Evolutionary conservation across 1,140 invertebrate genomes (phyloP), one percentile per base, ranked within the genome.

Genomic region (Drosophila repletoides): DNA sequence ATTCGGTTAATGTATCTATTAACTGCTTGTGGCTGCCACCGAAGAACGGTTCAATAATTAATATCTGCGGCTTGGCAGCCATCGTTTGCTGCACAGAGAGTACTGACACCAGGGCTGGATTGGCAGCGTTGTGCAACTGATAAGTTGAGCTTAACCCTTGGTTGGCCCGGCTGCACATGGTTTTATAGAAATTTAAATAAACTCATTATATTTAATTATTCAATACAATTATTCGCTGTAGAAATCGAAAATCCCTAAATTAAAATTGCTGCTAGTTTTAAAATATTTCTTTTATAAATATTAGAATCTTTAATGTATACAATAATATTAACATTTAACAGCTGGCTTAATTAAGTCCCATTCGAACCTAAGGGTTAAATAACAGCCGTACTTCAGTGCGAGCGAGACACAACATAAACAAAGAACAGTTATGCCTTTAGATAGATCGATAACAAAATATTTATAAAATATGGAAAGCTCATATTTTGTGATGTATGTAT

Each of bases 11-110:
- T 6, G 92, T 89, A 67, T 93, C 92, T 34, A 95, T 92, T 10
- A 95, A 88, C 76, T 94, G 93, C 72, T 93, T 93, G 77, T 95
- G 94, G 36, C 94, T 95, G 15, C 94, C 94, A 6, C 93, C 94
- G 89, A 93, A 95, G 88, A 95, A 95, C 0, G 94, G 92, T 89
- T 95, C 94, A 36, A 92, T 91, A 26, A 92, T 86, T 34, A 91
- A 68, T 51, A 91, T 83, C 19, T 69, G 83, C 43, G 88, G 77
- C 45, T 83, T 86, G 22, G 45, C 40, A 45, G 68, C 71, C 36
- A 60, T 67, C 2, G 22, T n/a, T n/a, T 24, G n/a, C 6, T 60
- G 31, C 7, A 48, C 10, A 12, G 10, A 12, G 14, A 5, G 15
- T 14, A 5, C 14, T 7, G 46, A 10, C 5, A 49, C 29, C 38